These are phyloP conservation scores for Drosophila sp. DNA, from an alignment of 1,140 invertebrate species.

Conservation along the genomic window DNA sequence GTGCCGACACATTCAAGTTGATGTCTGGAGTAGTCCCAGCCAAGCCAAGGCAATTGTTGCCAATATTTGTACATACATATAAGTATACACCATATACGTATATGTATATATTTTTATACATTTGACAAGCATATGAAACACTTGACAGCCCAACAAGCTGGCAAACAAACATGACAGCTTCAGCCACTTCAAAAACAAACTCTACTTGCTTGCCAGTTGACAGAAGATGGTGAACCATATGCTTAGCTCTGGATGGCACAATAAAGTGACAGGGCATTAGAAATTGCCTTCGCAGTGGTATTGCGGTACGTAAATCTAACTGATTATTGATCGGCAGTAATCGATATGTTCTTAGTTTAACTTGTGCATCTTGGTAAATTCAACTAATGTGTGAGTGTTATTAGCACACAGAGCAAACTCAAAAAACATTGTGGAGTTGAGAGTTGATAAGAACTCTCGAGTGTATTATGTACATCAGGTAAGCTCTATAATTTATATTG, in stretches of 20 bases:
- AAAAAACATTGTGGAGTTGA: no score
- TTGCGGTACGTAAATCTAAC: no score
- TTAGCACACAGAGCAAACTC: no score
- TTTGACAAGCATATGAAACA: slow-evolving; percentile 59
- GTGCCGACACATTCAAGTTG: not conserved
- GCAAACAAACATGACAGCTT: slow-evolving; percentile 71
- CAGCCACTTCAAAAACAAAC: slow-evolving; percentile 32
- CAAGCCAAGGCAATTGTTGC: slow-evolving; percentile 50
- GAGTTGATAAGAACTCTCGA: no score
- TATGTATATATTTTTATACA: slow-evolving; percentile 21
- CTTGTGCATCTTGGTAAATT: no score
- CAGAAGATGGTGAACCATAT: not conserved
- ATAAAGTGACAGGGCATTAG: slow-evolving; percentile 25
- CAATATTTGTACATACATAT: slow-evolving; percentile 34
- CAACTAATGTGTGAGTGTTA: no score
- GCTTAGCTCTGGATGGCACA: not conserved
- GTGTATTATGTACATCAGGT: no score
- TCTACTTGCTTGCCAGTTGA: not conserved
- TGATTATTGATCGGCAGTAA: no score
- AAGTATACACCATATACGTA: slow-evolving; percentile 6
- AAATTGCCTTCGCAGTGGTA: slow-evolving; percentile 38
- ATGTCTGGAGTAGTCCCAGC: slow-evolving; percentile 1
- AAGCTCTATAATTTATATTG: no score
- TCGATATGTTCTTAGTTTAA: no score
- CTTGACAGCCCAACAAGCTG: slow-evolving; percentile 55